Conservation (phyloP, 2,797 vertebrate species). For the Aulostomus chinensis region DNA sequence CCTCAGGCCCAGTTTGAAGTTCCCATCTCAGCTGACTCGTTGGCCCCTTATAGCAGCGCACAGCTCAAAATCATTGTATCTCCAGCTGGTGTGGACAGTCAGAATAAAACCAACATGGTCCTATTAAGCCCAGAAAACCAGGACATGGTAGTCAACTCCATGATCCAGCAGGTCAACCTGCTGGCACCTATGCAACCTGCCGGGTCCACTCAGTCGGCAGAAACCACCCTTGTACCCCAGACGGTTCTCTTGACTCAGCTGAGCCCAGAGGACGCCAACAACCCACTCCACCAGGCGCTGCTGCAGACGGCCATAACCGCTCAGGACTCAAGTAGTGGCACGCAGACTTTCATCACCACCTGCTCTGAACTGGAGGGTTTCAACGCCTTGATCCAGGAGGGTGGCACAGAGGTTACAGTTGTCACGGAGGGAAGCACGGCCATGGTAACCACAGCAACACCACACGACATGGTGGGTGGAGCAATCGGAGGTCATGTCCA, state of each 20-base stretch:
- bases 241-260: constrained; percentile 83
- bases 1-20: constrained; percentile 37
- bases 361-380: constrained; percentile 94
- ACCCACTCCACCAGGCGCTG: constrained; percentile 81
- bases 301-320: constrained; percentile 69
- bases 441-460: constrained; percentile 55
- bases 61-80: constrained; percentile 92
- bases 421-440: constrained; percentile 83
- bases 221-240: constrained; percentile 75
- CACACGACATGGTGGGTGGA: constrained; percentile 57
- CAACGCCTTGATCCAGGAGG: constrained; percentile 91
- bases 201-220: constrained; percentile 47
- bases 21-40: constrained; percentile 44
- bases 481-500: constrained; percentile 66
- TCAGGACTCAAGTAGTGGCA: constrained; percentile 67
- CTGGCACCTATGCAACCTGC: constrained; percentile 80
- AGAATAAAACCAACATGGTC: constrained; percentile 59
- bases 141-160: constrained; percentile 80
- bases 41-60: constrained; percentile 76
- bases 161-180: constrained; percentile 91
- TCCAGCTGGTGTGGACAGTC: constrained; percentile 61
- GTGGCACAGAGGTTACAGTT: constrained; percentile 89
- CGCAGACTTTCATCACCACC: constrained; percentile 87
- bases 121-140: constrained; percentile 73
- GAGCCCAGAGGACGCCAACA: constrained; percentile 51